Conservation (phyloP, 2,113 vertebrate species). For the Hypanus sabinus region DNA sequence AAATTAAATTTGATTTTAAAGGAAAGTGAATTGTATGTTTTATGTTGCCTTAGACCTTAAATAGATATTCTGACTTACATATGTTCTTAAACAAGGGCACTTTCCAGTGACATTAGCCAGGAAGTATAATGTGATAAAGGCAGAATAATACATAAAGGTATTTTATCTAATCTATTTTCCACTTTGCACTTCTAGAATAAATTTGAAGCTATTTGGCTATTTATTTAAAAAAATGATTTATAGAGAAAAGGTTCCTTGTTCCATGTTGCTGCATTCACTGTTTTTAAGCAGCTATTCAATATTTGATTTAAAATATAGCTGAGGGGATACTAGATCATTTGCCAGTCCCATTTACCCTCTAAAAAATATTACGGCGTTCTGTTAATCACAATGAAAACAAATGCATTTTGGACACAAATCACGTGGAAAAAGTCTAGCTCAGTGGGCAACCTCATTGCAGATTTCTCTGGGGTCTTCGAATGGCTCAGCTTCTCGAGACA, state of each 20-base stretch:
- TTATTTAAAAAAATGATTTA: neutral
- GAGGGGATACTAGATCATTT: neutral
- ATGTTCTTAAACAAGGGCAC: neutral
- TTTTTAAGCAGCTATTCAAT: neutral
- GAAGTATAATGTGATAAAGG: neutral
- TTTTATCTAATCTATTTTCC: neutral
- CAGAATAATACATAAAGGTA: neutral
- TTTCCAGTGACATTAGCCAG: neutral
- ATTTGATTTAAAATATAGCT: neutral
- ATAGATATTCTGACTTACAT: neutral
- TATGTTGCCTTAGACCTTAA: neutral
- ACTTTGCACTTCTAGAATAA: neutral
- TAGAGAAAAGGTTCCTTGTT: neutral
- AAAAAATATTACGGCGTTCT: neutral
- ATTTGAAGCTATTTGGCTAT: neutral
- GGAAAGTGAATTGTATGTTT: neutral
- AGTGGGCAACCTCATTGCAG: neutral
- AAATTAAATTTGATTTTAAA: neutral
- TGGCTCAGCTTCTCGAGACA: neutral
- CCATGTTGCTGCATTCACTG: no score
- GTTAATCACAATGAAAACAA: constrained; percentile 16
- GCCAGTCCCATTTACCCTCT: neutral
- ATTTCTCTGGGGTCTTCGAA: neutral
- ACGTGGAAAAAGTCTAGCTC: neutral
- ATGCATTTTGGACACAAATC: neutral